Evolutionary conservation across 2,797 vertebrate species (phyloP).

Genomic region (Gadopsis marmoratus): DNA sequence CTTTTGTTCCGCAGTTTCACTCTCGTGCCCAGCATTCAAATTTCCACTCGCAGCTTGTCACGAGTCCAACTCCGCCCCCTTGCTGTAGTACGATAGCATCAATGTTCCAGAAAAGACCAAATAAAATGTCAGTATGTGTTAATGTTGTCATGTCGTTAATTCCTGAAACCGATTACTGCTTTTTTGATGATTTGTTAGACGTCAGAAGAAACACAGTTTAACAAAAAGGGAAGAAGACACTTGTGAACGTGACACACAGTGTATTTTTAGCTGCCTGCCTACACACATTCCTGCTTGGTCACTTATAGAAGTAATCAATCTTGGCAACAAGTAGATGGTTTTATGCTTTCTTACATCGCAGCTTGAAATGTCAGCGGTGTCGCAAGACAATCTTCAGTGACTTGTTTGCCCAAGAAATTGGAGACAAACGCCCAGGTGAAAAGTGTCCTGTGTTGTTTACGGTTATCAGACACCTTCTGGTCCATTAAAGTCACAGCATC

Average conservation of each 20-base stretch:
- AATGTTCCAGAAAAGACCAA: slow-evolving; percentile 41
- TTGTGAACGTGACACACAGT: slow-evolving; percentile 5
- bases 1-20: slow-evolving; percentile 53
- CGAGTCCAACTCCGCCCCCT: slow-evolving; percentile 15
- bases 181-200: not conserved
- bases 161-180: slow-evolving; percentile 9
- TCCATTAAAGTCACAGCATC: not conserved
- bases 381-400: slow-evolving; percentile 2
- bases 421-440: not conserved
- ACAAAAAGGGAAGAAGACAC: not conserved
- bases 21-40: slow-evolving; percentile 15
- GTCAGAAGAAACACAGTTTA: not conserved
- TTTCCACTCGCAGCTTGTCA: slow-evolving; percentile 25
- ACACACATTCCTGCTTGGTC: slow-evolving; percentile 60
- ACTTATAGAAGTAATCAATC: slow-evolving; percentile 31
- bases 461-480: not conserved
- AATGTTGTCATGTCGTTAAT: slow-evolving; percentile 32
- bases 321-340: slow-evolving; percentile 5
- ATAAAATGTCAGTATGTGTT: slow-evolving; percentile 47
- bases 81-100: slow-evolving; percentile 33
- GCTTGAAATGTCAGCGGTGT: slow-evolving; percentile 13
- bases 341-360: not conserved
- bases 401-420: not conserved
- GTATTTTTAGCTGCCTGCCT: slow-evolving; percentile 34
- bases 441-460: not conserved